Base-by-base conservation (phyloP, 2,888 invertebrate species). In the Ptychoptera contaminata region DNA sequence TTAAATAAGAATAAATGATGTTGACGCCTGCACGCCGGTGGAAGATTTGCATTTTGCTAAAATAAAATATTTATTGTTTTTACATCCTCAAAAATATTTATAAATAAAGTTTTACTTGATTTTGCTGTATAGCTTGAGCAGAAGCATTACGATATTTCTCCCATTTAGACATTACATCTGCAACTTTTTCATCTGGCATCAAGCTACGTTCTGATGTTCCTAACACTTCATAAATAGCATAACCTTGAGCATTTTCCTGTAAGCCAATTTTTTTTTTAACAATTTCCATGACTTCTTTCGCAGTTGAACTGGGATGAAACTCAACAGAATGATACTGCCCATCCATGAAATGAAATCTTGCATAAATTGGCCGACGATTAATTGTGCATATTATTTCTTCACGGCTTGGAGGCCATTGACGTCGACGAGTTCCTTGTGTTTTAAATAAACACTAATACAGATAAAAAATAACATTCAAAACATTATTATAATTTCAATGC, bases 121-220 rank as follows among this genome's bases (percentile, higher is more conserved):
- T 58, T 48, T 56, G 58, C 46, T 56, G 53, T 16, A 47, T 59
- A 59, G 71, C 73, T 71, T 40, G 76, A 11, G 78, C 77, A 32
- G 79, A 77, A 0, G 82, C 78, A 42, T 76, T 75, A 47, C 86
- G 72, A 51, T 87, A 87, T 53, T 86, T 76, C 65, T 94, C 94
- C 93, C 93, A 94, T 58, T 91, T 83, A 6, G 92, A 90, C 73
- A 94, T 83, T 16, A 92, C 91, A 63, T 94, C 94, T 1, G 91
- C 86, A 11, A 91, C 82, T 55, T 92, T 88, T 63, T 93, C 93
- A 57, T 82, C 83, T 8, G 79, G 76, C 40, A 80, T 73, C 51
- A 94, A 69, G 54, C 87, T 86, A 43, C 93, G 73, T 63, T 93
- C 93, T 1, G 84, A 81, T 53, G 76, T 81, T 2, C 88, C 90